phyloP scores from a whole-genome alignment of 2,113 vertebrate species.

The Pollimyrus isidori region DNA sequence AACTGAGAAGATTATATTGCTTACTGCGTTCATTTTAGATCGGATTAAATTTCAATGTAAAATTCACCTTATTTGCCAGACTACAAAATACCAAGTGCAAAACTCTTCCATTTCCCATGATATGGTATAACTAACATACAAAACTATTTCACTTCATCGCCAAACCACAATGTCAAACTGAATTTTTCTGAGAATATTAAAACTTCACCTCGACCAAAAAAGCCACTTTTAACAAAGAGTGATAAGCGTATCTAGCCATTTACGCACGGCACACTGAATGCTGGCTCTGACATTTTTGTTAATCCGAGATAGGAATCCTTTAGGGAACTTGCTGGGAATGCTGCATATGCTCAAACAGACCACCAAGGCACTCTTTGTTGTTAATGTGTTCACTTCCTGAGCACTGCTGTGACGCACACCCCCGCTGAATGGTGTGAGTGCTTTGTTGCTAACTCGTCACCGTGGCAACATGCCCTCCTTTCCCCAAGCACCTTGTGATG shows the following conservation, averaged over 20 bases:
- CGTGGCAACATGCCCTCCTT: constrained; percentile 12
- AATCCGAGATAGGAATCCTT: constrained; percentile 5
- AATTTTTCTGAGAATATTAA: not conserved
- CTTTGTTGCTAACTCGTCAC: constrained; percentile 3
- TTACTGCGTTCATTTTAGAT: not conserved
- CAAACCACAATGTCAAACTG: not conserved
- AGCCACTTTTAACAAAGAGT: not conserved
- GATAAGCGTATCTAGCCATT: not conserved
- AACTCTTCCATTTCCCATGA: not conserved
- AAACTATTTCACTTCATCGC: not conserved
- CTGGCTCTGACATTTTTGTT: not conserved
- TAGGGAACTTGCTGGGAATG: not conserved
- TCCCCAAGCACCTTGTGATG: not conserved
- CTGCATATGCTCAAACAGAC: not conserved
- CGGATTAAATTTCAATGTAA: not conserved
- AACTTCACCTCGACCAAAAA: not conserved
- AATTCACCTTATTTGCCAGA: not conserved
- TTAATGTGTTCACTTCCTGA: constrained; percentile 3
- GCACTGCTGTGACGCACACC: not conserved
- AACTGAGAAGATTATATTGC: not conserved
- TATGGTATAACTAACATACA: not conserved
- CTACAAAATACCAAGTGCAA: not conserved
- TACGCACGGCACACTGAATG: not conserved
- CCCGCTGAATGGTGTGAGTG: not conserved
- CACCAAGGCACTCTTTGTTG: not conserved